Percentiles rank a stretch among this genome's conserved stretches.
Evolutionary conservation across 1,140 invertebrate species (phyloP).

Genomic region (Drosophila willistoni): DNA sequence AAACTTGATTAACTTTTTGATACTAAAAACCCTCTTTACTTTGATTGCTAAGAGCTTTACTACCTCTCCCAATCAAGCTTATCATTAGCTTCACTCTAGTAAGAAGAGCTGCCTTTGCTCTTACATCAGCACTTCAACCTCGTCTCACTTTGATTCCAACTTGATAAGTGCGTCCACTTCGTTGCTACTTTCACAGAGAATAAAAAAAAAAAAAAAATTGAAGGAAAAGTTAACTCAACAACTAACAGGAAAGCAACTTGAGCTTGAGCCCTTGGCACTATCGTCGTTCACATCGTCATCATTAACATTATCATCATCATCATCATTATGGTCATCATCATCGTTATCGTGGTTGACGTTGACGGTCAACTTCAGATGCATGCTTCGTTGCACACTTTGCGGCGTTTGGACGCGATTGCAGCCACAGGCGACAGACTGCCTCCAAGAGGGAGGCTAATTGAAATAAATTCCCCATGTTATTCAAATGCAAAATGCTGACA

Average conservation of each 20-base stretch:
- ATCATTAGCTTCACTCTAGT: conserved; percentile 13
- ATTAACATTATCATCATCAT: neutral
- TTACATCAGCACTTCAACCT: conserved; percentile 31
- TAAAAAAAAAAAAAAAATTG: neutral
- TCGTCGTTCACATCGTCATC: neutral
- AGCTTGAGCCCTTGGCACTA: conserved; percentile 16
- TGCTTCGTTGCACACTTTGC: conserved; percentile 50
- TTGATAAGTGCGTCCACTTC: conserved; percentile 43
- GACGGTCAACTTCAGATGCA: conserved; percentile 42
- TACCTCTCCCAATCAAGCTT: conserved; percentile 3
- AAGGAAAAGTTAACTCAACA: conserved; percentile 47
- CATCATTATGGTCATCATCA: conserved; percentile 13
- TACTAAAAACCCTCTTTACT: conserved; percentile 7
- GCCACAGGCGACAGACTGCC: conserved; percentile 1
- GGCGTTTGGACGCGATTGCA: conserved; percentile 15
- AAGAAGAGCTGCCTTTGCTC: conserved; percentile 27
- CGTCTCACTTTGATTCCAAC: conserved; percentile 29
- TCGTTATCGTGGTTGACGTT: conserved; percentile 8
- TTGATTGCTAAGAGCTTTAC: conserved; percentile 5
- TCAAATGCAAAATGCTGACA: conserved; percentile 51
- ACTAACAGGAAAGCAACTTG: conserved; percentile 42
- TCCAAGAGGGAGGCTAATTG: conserved; percentile 42
- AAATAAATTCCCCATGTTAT: conserved; percentile 62
- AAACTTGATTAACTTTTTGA: conserved; percentile 10
- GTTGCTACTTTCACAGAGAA: conserved; percentile 7